Base-by-base conservation (phyloP, 1,140 invertebrate species). In the Drosophila nasuta region DNA sequence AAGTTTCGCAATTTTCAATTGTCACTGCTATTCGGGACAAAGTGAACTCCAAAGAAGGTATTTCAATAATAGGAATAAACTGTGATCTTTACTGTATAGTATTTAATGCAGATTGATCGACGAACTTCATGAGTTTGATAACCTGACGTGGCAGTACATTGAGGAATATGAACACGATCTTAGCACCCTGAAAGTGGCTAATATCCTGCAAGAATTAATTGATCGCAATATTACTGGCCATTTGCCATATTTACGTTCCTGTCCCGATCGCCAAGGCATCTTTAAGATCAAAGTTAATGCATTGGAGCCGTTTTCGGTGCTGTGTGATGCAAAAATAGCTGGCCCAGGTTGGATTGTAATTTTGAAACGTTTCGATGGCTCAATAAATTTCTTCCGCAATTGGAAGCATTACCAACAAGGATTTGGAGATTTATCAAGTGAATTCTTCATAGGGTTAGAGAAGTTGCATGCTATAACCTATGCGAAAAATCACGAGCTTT, bases 361-460 rank as follows among this genome's bases (percentile, higher is more conserved):
- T 28, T 30, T 51, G 11, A 51, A 51, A 28, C 49, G 49, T 1
- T 51, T n/a, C 20, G 49, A 52, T 52, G 49, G 25, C 20, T 30
- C 25, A 10, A 52, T 11, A 13, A 52, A 52, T 30, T 52, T 52
- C 5, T 52, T 52, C 11, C 25, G 49, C 1, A 11, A 30, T 6
- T 52, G 49, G 49, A 5, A 28, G 25, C 49, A 52, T 3, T 52
- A 52, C 49, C 49, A 52, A 30, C 5, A 30, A 2, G 49, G 49
- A 10, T 52, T 52, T n/a, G 49, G 25, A 5, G 15, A 28, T 25
- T 10, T 30, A 7, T n/a, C 25, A 4, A 52, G 49, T 52, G 49
- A 52, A 7, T 52, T 52, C 10, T 52, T 52, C 25, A 52, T 52
- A n/a, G 49, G 49, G 5, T 30, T 52, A 11, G 49, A 52, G 4